Conservation (phyloP, 2,888 invertebrate species). For the Phania funesta region DNA sequence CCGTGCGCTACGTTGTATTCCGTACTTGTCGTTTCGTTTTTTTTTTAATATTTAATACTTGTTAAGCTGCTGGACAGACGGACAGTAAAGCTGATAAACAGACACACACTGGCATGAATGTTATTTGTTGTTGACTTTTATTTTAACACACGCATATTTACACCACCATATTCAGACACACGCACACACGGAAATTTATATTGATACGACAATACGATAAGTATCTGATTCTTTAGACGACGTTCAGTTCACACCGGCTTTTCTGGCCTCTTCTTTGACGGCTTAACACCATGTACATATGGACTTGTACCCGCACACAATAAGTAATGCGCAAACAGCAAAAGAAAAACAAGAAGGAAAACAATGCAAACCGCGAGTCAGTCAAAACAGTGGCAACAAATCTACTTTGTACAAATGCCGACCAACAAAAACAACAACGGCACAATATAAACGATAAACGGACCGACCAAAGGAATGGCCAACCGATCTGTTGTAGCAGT, state of each 20-base stretch:
- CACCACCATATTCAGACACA: neutral
- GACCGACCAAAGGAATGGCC: conserved; percentile 33
- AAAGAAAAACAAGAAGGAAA: conserved; percentile 16
- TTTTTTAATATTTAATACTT: conserved; percentile 10
- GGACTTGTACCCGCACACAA: neutral
- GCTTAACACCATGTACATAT: neutral
- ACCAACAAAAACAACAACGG: conserved; percentile 14
- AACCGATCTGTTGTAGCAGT: conserved; percentile 37
- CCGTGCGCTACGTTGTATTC: conserved; percentile 12
- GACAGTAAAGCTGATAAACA: conserved; percentile 24
- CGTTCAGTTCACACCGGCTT: conserved; percentile 65
- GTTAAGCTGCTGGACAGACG: conserved; percentile 39
- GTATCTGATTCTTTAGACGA: conserved; percentile 21
- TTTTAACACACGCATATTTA: conserved; percentile 41
- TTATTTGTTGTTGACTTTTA: conserved; percentile 55
- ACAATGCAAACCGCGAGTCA: conserved; percentile 57
- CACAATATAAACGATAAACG: neutral
- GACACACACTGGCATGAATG: conserved; percentile 35
- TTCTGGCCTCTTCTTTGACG: conserved; percentile 47
- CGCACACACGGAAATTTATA: conserved; percentile 8
- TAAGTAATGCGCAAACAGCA: conserved; percentile 30
- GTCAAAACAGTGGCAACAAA: conserved; percentile 62
- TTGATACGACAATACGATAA: conserved; percentile 29
- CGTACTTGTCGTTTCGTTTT: conserved; percentile 19
- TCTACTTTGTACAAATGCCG: conserved; percentile 59